Evolutionary conservation across 2,113 vertebrate genomes (phyloP).

Genomic region (Corythaixoides concolor): DNA sequence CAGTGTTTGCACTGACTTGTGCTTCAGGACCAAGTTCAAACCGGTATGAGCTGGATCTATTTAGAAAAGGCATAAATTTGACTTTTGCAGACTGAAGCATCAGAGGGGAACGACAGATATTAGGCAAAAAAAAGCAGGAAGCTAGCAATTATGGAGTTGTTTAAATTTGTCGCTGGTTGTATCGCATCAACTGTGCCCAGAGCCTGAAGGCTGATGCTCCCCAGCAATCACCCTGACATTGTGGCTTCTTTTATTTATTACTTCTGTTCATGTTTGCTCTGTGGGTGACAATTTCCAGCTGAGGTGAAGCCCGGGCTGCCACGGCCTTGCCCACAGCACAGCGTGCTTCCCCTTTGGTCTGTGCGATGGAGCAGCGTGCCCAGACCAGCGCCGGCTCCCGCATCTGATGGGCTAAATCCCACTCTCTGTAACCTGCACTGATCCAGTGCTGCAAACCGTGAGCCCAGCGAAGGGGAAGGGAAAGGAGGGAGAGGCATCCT

Average conservation of each 20-base stretch:
- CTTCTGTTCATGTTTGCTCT: background rate
- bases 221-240: background rate
- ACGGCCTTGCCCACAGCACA: background rate
- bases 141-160: background rate
- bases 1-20: background rate
- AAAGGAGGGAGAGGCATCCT: background rate
- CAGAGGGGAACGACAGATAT: background rate
- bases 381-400: fast-evolving
- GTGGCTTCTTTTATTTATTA: background rate
- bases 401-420: background rate
- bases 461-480: background rate
- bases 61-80: background rate
- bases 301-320: background rate
- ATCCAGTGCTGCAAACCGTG: background rate
- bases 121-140: background rate
- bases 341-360: fast-evolving
- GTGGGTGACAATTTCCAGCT: background rate
- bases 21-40: background rate
- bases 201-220: background rate
- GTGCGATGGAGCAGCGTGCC: fast-evolving
- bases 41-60: background rate
- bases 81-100: background rate
- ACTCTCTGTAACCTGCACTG: background rate
- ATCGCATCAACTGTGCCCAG: background rate
- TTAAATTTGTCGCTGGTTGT: background rate